Percentiles rank a stretch among this genome's conserved stretches.
Conservation (phyloP, 2,888 invertebrate genomes). For the Dyspetes luteomarginatus region DNA sequence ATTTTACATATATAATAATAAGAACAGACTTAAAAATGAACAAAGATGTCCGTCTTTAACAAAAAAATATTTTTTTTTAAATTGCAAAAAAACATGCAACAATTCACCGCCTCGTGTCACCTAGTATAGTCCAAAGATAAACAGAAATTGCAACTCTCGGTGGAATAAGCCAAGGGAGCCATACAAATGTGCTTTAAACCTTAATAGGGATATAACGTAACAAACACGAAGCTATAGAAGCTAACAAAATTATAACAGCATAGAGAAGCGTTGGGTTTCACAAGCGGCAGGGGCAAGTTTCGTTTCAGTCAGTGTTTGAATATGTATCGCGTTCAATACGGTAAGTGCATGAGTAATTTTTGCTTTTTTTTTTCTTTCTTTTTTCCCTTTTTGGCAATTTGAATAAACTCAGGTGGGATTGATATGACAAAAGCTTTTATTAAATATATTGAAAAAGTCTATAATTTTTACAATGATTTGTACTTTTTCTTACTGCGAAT, state of each 20-base stretch:
- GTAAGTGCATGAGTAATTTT: slow-evolving; percentile 72
- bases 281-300: slow-evolving; percentile 72
- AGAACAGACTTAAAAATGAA: too few species aligned
- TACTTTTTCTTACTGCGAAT: neutral
- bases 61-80: too few species aligned
- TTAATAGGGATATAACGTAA: slow-evolving; percentile 73
- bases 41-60: too few species aligned
- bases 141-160: slow-evolving; percentile 40
- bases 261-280: slow-evolving; percentile 73
- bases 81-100: slow-evolving; percentile 1
- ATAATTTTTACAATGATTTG: neutral
- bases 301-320: slow-evolving; percentile 71
- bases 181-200: slow-evolving; percentile 77
- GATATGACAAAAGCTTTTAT: too few species aligned
- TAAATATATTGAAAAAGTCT: too few species aligned
- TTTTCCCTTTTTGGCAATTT: too few species aligned
- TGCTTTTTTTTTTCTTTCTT: neutral
- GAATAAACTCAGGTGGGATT: too few species aligned
- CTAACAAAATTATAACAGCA: slow-evolving; percentile 66
- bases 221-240: slow-evolving; percentile 37
- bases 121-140: slow-evolving; percentile 22
- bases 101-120: slow-evolving; percentile 10
- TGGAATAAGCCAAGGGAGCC: slow-evolving; percentile 73
- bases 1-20: too few species aligned
- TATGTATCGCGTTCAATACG: slow-evolving; percentile 76